Evolutionary conservation across 2,113 vertebrate genomes (phyloP).

Genomic region (Laterallus jamaicensis): DNA sequence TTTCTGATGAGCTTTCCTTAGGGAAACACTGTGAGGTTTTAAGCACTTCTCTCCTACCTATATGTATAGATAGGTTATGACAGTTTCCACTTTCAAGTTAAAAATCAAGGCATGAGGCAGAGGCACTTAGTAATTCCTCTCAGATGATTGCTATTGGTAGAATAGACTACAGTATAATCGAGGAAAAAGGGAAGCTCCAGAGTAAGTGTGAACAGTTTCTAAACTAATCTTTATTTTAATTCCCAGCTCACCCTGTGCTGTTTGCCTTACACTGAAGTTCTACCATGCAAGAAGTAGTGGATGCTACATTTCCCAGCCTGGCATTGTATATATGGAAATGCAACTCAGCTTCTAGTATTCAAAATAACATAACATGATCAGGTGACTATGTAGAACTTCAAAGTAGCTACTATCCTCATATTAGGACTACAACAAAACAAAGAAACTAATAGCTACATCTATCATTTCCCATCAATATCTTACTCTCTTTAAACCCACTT

Average conservation of each 20-base stretch:
- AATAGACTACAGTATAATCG: not conserved
- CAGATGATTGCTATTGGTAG: not conserved
- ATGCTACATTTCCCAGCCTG: not conserved
- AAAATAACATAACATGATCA: not conserved
- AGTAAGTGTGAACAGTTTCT: not conserved
- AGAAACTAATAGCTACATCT: not conserved
- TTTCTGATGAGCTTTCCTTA: slow-evolving; percentile 2
- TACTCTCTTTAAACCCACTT: not conserved
- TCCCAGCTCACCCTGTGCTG: not conserved
- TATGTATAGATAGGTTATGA: not conserved
- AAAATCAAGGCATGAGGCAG: not conserved
- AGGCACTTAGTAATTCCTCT: not conserved
- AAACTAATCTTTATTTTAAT: not conserved
- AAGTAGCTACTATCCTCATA: not conserved
- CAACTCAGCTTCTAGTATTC: not conserved
- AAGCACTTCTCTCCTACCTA: not conserved
- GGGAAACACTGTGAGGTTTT: not conserved
- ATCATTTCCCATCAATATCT: not conserved
- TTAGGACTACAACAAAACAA: not conserved
- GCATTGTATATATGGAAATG: not conserved
- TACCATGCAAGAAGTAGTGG: not conserved
- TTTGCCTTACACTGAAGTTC: not conserved
- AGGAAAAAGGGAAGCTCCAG: not conserved
- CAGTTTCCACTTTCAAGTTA: accelerated
- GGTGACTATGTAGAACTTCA: not conserved